Base-by-base conservation (phyloP, 2,888 invertebrate species). In the Harpalus rufipes region DNA sequence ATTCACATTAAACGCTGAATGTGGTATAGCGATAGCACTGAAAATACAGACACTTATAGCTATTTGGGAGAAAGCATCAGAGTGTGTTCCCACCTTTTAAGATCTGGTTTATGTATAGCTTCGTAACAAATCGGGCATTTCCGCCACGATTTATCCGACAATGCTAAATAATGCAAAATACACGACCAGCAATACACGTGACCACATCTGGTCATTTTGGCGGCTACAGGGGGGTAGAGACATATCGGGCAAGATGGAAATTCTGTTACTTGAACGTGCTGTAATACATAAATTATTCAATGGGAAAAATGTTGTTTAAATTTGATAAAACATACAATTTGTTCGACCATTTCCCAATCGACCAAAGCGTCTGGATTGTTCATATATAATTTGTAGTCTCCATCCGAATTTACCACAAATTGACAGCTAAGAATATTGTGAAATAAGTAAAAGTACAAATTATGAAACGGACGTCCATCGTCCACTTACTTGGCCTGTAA, bases 141-240 rank as follows among this genome's bases (percentile, higher is more conserved):
- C 44, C 95, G 92, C 92, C 95, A 96, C 25, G 94, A 92, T 89
- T 96, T 95, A 88, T 98, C 98, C 80, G 96, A 95, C 1, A 98
- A 92, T 0, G 96, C 95, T 61, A 97, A 93, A 90, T 98, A 98
- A 91, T 98, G 98, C 74, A 99, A 93, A 88, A 98, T 94, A 89
- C 99, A 99, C 0, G 98, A 94, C 98, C 97, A 99, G 91, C 99
- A 99, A 91, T 96, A 98, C 86, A 97, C 96, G 90, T 99, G 99
- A 8, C 99, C 98, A 90, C 99, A 99, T 61, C 95, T 94, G 0
- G 98, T 98, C 89, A 98, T 96, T 91, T 98, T 97, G 0, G 96
- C 98, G 81, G 97, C 97, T 81, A 94, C 93, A 3, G 98, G 98
- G 51, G 95, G 92, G 89, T 96, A 96, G 86, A 99, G 93, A 91